Evolutionary conservation across 92 coral and sea anemone species (phyloP), one percentile per base, ranked within the genome.

Genomic region (Meandrina meandrites): DNA sequence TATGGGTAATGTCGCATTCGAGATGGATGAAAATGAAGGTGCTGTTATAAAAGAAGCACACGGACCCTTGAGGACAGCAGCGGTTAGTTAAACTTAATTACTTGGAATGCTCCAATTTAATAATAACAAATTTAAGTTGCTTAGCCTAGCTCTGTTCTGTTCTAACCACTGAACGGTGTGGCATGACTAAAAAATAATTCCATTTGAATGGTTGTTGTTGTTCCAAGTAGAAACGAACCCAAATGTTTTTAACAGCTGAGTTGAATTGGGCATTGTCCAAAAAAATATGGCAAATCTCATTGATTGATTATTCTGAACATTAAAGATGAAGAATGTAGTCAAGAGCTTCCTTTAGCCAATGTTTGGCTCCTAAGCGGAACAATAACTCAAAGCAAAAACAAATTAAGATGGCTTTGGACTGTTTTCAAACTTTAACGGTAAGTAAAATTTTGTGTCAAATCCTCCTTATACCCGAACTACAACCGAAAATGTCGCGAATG

Each of bases 21-120:
- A 91, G 57, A 91, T 68, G 37, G 98, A 85, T 60, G 96, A 91
- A n/a, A 84, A 94, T 70, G 98, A 93, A n/a, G 94, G 94, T 69
- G 98, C 98, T 13, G 62, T 87, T 48, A 85, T 91, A 5, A 86
- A 84, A 28, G 91, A 94, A 45, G 89, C 86, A 2, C 93, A 93
- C 37, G 93, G 93, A 1, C 81, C 94, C 28, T 75, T 94, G 56
- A 88, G 83, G 81, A 84, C 83, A 36, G 88, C 92, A 1, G 91
- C 98, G 67, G 98, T 94, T 54, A 89, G 98, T 88, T 57, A 37
- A 12, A 27, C 37, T 76, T 34, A 79, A 8, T 40, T 13, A 10
- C 19, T 36, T 32, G 45, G 30, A n/a, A 64, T 9, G 22, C 75
- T 69, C 19, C 14, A 30, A 69, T 54, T n/a, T n/a, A n/a, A n/a